These are phyloP conservation scores for Perca fluviatilis DNA, from an alignment of 2,113 vertebrate genomes.

Conservation along the genomic window DNA sequence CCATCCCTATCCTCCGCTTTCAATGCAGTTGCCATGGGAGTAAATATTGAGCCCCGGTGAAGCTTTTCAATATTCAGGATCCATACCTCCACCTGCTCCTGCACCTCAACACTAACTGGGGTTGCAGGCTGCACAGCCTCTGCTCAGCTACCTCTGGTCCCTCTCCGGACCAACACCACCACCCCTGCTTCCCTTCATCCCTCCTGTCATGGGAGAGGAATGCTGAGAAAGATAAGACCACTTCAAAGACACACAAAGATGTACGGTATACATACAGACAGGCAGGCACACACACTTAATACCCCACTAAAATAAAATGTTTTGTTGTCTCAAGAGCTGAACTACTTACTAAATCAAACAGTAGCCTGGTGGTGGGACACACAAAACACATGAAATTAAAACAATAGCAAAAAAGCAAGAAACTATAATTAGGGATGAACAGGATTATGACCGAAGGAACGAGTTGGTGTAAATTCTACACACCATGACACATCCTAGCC, in stretches of 20 bases:
- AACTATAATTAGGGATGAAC: background rate
- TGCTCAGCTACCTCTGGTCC: constrained; percentile 33
- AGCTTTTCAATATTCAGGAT: constrained; percentile 72
- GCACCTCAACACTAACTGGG: constrained; percentile 40
- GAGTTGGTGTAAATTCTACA: background rate
- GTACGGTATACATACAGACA: background rate
- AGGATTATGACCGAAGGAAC: background rate
- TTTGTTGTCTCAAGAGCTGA: background rate
- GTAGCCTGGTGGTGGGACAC: background rate
- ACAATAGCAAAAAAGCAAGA: background rate
- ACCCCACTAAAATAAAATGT: background rate
- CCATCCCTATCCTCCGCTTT: constrained; percentile 37
- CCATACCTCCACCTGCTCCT: constrained; percentile 70
- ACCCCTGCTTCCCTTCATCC: constrained; percentile 51
- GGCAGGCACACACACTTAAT: background rate
- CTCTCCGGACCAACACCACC: constrained; percentile 48
- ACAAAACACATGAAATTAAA: background rate
- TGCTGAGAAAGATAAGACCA: constrained; percentile 76
- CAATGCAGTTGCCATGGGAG: constrained; percentile 59
- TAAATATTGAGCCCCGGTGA: constrained; percentile 57
- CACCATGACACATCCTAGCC: constrained; percentile 1
- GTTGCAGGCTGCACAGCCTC: constrained; percentile 26
- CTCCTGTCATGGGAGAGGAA: constrained; percentile 70
- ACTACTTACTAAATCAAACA: constrained; percentile 2
- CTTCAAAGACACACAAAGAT: constrained; percentile 70